Evolutionary conservation across 2,888 invertebrate genomes (phyloP).

Genomic region (Drosophila borborema): DNA sequence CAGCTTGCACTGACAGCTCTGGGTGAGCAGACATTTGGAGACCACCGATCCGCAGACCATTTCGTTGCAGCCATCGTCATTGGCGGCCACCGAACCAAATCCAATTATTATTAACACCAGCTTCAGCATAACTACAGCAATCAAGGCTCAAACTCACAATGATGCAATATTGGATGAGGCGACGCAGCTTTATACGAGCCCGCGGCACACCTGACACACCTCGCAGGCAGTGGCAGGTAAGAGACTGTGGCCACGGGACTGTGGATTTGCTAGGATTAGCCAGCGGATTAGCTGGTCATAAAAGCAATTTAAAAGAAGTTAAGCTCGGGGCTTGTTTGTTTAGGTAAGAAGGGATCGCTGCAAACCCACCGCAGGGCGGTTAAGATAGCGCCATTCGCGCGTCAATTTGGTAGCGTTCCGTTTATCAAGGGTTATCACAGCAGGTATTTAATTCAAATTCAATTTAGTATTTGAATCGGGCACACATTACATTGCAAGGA

Average conservation of each 20-base stretch:
- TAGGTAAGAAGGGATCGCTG: constrained; percentile 22
- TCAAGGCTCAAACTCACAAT: constrained; percentile 27
- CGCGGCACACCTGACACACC: not conserved
- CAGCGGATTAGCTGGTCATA: constrained; percentile 37
- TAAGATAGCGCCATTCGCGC: not conserved
- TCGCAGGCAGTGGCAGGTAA: too few relatives aligned
- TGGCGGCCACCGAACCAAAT: constrained; percentile 20
- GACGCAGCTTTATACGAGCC: constrained; percentile 13
- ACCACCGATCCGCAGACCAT: constrained; percentile 94
- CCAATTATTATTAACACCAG: constrained; percentile 27
- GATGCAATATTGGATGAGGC: constrained; percentile 24
- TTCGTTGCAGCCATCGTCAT: constrained; percentile 78
- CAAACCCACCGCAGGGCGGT: not conserved
- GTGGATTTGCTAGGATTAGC: constrained; percentile 22
- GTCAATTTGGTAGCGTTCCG: not conserved
- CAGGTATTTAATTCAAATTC: constrained; percentile 16
- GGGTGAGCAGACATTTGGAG: constrained; percentile 97
- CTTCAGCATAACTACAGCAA: constrained; percentile 39
- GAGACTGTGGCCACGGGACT: not conserved
- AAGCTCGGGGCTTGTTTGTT: constrained; percentile 14
- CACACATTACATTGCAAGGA: constrained; percentile 6
- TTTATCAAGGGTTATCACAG: constrained; percentile 22
- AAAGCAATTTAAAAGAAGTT: constrained; percentile 69
- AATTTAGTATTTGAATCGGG: constrained; percentile 9
- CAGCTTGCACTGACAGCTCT: constrained; percentile 97